Evolutionary conservation across 2,113 vertebrate genomes (phyloP).

Genomic region (Gobius niger): DNA sequence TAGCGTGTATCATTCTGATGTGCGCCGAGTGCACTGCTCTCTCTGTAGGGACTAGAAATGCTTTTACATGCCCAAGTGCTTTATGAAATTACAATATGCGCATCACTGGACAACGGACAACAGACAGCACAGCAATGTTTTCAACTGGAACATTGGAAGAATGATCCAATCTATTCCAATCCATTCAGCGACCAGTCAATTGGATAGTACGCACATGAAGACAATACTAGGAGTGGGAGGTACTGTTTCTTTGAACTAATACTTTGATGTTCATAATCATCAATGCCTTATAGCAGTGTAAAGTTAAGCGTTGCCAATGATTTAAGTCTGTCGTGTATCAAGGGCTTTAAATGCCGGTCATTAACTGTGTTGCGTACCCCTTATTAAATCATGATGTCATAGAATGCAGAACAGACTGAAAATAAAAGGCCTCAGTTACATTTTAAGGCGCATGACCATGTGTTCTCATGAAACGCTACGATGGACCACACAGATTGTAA

Average conservation of each 20-base stretch:
- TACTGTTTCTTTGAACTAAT: not conserved
- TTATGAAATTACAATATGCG: too few species aligned
- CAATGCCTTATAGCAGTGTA: not conserved
- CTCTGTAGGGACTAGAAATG: too few species aligned
- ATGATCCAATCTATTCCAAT: not conserved
- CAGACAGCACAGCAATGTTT: too few species aligned
- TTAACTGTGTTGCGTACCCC: too few species aligned
- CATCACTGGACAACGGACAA: too few species aligned
- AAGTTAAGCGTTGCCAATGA: not conserved
- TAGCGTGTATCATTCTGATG: too few species aligned
- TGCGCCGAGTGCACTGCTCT: too few species aligned
- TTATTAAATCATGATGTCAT: too few species aligned
- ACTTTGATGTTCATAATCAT: not conserved
- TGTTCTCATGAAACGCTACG: not conserved
- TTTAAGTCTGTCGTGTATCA: not conserved
- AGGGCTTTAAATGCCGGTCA: not conserved
- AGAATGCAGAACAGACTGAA: not conserved
- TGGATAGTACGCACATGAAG: not conserved
- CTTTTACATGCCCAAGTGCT: too few species aligned
- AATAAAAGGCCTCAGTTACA: not conserved
- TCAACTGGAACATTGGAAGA: too few species aligned
- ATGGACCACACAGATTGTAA: conserved; percentile 2
- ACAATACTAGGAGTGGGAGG: not conserved
- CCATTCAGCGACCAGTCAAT: not conserved
- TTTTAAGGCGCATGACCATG: not conserved